Conservation (phyloP, 2,888 invertebrate species). For the Spicauda simplicius region DNA sequence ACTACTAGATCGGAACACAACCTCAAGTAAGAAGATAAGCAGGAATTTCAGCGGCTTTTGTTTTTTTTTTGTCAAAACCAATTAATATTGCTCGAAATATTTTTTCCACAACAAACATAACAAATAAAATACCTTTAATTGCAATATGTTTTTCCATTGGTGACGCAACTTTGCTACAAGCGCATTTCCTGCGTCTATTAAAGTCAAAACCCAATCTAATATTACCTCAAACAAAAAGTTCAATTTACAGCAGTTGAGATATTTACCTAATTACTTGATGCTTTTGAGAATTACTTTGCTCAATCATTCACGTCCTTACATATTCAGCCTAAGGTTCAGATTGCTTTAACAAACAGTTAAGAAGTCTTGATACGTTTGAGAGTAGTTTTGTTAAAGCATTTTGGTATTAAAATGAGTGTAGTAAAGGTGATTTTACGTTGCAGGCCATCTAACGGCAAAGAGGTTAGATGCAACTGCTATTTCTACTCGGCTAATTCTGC, state of each 20-base stretch:
- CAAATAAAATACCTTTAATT: no score
- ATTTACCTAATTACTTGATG: constrained; percentile 30
- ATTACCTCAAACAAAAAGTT: constrained; percentile 2
- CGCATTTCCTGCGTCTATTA: no score
- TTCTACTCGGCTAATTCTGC: constrained; percentile 29
- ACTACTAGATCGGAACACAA: no score
- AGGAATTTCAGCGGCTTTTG: no score
- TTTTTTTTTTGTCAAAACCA: no score
- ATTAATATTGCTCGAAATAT: no score
- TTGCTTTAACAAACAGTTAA: not conserved
- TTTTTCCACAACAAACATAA: no score
- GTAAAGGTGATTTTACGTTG: constrained; percentile 5
- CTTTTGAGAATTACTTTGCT: constrained; percentile 21
- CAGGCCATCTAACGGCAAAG: not conserved
- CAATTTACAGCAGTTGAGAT: constrained; percentile 9
- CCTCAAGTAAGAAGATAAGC: no score
- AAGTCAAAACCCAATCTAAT: not conserved
- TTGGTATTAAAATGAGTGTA: not conserved
- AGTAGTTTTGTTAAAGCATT: not conserved
- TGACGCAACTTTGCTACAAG: no score
- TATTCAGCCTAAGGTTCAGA: not conserved
- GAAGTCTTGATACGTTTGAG: not conserved
- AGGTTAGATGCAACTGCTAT: constrained; percentile 26
- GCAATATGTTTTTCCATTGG: no score
- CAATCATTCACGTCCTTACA: not conserved